Evolutionary conservation across 2,888 invertebrate species (phyloP).

Genomic region (Pseudococcus longispinus): DNA sequence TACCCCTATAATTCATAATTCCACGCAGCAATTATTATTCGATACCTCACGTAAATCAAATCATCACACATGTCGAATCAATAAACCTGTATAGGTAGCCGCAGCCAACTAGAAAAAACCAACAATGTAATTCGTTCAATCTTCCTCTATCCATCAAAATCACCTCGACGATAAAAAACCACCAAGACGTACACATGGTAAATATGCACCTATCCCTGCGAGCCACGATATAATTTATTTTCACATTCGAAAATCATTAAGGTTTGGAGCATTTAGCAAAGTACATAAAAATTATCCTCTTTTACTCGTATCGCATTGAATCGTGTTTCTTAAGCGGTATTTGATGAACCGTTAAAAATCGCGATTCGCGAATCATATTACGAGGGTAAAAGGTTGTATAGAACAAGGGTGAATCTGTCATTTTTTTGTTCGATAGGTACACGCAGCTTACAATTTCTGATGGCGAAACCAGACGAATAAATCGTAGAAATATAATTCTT

Average conservation of each 20-base stretch:
- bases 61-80: conserved; percentile 18
- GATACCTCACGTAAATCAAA: not conserved
- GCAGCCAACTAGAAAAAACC: not conserved
- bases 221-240: conserved; percentile 9
- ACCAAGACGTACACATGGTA: not conserved
- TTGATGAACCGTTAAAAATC: conserved; percentile 38
- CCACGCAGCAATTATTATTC: not conserved
- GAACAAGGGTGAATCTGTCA: conserved; percentile 41
- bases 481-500: conserved; percentile 14
- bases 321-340: not conserved
- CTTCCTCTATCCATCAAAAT: not conserved
- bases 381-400: conserved; percentile 18
- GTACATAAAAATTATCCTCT: not conserved
- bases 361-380: conserved; percentile 28
- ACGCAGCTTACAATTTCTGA: not conserved
- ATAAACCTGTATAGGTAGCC: not conserved
- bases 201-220: not conserved
- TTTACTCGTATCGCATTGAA: not conserved
- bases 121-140: not conserved
- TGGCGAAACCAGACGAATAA: not conserved
- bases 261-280: not conserved
- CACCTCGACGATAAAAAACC: not conserved
- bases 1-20: not conserved
- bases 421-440: not conserved
- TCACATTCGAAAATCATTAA: conserved; percentile 30